These are phyloP conservation scores for Drosophila aff. DNA, from an alignment of 1,140 invertebrate genomes.

Conservation along the genomic window DNA sequence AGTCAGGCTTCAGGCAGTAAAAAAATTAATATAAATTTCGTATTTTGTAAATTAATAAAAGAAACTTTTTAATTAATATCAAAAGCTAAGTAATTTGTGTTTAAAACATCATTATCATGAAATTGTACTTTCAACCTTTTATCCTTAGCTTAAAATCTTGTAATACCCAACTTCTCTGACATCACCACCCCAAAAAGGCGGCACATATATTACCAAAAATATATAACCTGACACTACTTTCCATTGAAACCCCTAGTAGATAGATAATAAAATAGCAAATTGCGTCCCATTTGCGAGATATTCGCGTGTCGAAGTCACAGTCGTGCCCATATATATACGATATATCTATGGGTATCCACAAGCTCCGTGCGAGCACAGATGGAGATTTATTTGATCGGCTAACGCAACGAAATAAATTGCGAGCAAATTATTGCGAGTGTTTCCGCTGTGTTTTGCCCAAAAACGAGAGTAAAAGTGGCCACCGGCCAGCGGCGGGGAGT, in stretches of 20 bases:
- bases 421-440: constrained; percentile 74
- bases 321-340: constrained; percentile 9
- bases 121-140: neutral
- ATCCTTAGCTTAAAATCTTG: neutral
- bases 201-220: neutral
- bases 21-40: neutral
- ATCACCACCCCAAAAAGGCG: neutral
- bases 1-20: neutral
- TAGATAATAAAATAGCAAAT: constrained; percentile 27
- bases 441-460: constrained; percentile 64
- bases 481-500: constrained; percentile 3
- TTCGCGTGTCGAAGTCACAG: constrained; percentile 31
- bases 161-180: neutral
- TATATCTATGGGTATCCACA: constrained; percentile 18
- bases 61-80: neutral
- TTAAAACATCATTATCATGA: no score
- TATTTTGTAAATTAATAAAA: neutral
- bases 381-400: constrained; percentile 67
- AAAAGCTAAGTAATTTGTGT: neutral
- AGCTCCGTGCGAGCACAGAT: constrained; percentile 24
- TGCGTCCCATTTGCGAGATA: constrained; percentile 37
- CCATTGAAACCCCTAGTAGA: neutral
- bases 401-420: constrained; percentile 75
- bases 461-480: constrained; percentile 67
- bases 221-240: constrained; percentile 11